Evolutionary conservation across 1,140 invertebrate genomes (phyloP), one percentile per base, ranked within the genome.

Genomic region (Thaumatotibia leucotreta): DNA sequence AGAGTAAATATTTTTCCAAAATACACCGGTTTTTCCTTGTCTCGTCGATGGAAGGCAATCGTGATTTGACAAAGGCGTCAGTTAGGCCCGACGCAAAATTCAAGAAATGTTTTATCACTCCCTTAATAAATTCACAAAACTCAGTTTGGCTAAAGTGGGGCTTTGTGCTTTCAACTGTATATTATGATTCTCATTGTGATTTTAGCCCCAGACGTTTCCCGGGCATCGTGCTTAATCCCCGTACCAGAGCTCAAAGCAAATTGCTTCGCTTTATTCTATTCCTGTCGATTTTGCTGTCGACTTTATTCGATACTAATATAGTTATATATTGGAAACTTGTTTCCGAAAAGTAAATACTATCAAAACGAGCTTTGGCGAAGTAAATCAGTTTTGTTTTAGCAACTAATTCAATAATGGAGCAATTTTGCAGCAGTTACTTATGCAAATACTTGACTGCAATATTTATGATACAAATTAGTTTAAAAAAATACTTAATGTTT

Each of bases 1-100:
- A 76, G 80, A 80, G 69, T 83, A 82, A 83, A 84, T 84, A 84
- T 84, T 83, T 84, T 84, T 83, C 69, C 76, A 79, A 80, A 79
- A 75, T 68, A 74, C 61, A 27, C 63, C 39, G 62, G 24, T 69
- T 69, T 73, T 69, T 54, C 50, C 23, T 54, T 54, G 50, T 54
- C 50, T 10, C 22, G 50, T 11, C 50, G 50, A 50, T 54, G 50
- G 50, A 54, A 29, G 50, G 10, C 50, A 54, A 54, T 24, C 22
- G 50, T 54, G 22, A 54, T 54, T 54, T 54, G 50, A 54, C 24
- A 54, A 54, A 54, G 50, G 50, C 50, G 23, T 54, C 50, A 54
- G 50, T 27, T 24, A 54, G 50, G 23, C 22, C 50, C 27, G 50
- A 54, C 50, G 69, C 66, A 68, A 63, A 67, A 29, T 50, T 24